Conservation (phyloP, 1,140 invertebrate genomes). For the Eufriesea mexicana region DNA sequence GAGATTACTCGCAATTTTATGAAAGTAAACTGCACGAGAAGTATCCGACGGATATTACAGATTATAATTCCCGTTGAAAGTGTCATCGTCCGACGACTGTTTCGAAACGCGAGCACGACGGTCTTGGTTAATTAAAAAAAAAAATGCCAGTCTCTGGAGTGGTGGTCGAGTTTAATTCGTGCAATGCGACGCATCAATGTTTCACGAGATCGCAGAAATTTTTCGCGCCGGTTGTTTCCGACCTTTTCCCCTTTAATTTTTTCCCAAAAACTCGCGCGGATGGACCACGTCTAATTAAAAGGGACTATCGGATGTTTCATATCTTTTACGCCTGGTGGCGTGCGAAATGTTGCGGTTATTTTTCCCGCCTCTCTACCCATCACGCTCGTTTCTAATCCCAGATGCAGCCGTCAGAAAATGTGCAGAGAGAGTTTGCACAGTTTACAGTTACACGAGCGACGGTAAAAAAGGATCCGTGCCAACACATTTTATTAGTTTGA, state of each 20-base stretch:
- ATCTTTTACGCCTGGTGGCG: constrained; percentile 11
- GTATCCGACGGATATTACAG: no score
- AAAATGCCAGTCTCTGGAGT: neutral
- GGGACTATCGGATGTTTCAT: neutral
- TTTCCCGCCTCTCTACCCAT: neutral
- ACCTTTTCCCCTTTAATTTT: neutral
- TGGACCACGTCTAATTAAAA: constrained; percentile 23
- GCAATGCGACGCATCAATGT: neutral
- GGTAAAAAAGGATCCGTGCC: constrained; percentile 33
- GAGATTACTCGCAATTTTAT: no score
- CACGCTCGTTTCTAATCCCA: constrained; percentile 10
- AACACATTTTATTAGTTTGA: constrained; percentile 54
- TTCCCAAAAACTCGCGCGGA: neutral
- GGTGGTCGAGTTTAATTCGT: neutral
- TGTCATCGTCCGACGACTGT: no score
- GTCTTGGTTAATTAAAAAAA: constrained; percentile 7
- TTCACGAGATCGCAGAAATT: neutral
- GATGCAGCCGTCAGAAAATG: constrained; percentile 16
- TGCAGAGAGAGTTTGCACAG: neutral
- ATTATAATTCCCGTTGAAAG: no score
- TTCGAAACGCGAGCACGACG: neutral
- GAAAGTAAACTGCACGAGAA: no score
- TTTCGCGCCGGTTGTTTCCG: neutral
- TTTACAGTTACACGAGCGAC: constrained; percentile 34
- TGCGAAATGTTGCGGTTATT: neutral